Evolutionary conservation across 2,113 vertebrate species (phyloP).

Genomic region (Ailuropoda melanoleuca): DNA sequence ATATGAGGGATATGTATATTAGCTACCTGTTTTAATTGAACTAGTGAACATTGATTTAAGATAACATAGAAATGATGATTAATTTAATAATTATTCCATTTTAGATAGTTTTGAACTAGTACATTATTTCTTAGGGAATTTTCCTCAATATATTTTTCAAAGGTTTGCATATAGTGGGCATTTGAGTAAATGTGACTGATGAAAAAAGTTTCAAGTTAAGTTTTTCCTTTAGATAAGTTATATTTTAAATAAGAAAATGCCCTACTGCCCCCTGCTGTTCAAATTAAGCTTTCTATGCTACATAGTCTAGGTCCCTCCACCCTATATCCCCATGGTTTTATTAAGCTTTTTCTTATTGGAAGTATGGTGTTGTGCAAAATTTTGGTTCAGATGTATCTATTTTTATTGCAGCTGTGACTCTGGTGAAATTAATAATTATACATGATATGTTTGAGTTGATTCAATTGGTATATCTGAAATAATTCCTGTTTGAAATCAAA

Average conservation of each 20-base stretch:
- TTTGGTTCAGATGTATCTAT: not conserved
- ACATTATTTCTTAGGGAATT: not conserved
- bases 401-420: not conserved
- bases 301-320: not conserved
- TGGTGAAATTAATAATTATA: not conserved
- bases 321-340: accelerated
- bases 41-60: not conserved
- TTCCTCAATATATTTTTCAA: not conserved
- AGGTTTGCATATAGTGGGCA: not conserved
- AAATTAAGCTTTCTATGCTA: not conserved
- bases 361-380: not conserved
- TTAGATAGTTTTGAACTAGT: not conserved
- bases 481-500: not conserved
- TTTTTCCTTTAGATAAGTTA: not conserved
- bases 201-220: slow-evolving; percentile 41
- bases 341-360: not conserved
- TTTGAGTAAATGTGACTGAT: not conserved
- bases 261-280: slow-evolving; percentile 69
- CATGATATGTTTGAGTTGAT: not conserved
- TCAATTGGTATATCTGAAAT: not conserved
- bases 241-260: slow-evolving; percentile 43
- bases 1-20: not conserved
- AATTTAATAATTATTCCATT: not conserved
- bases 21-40: not conserved
- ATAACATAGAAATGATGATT: not conserved